A percentile compares a stretch with the other conserved stretches of the same genome.
These are phyloP conservation scores for Nycticorax nycticorax DNA, from an alignment of 2,113 vertebrate species.

Conservation along the genomic window DNA sequence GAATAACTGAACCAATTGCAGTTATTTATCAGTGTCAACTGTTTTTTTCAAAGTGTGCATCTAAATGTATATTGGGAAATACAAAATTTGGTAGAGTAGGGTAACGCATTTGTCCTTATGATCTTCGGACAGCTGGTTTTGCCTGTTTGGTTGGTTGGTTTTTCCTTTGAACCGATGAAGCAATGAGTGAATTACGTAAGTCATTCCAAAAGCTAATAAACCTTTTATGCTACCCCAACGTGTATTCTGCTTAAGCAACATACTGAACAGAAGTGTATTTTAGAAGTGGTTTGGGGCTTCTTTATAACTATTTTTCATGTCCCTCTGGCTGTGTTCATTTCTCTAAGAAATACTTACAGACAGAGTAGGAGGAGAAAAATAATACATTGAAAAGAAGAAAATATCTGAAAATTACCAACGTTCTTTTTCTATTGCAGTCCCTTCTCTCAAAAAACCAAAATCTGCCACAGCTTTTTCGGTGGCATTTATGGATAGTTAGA, in stretches of 20 bases:
- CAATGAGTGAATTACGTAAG: conserved; percentile 1
- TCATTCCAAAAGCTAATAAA: conserved; percentile 19
- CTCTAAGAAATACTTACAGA: not conserved
- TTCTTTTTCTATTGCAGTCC: not conserved
- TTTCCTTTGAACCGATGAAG: not conserved
- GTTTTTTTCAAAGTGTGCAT: not conserved
- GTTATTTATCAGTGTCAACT: not conserved
- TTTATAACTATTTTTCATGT: conserved; percentile 7
- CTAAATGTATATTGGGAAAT: not conserved
- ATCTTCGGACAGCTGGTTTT: not conserved
- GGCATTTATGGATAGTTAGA: not conserved
- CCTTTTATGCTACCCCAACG: not conserved
- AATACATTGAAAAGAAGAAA: conserved; percentile 6
- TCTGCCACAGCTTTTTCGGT: not conserved
- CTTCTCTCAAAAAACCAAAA: not conserved
- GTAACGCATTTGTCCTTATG: not conserved
- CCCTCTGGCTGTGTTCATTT: not conserved
- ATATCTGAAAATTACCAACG: not conserved
- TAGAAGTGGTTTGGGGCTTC: not conserved
- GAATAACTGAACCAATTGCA: not conserved
- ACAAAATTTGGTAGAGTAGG: not conserved
- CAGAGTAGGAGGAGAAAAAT: not conserved
- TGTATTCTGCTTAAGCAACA: conserved; percentile 5
- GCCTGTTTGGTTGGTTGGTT: not conserved
- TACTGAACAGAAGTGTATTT: not conserved